These are phyloP conservation scores for Ctenosaura bakeri DNA, from an alignment of 2,797 vertebrate genomes.

Conservation along the genomic window DNA sequence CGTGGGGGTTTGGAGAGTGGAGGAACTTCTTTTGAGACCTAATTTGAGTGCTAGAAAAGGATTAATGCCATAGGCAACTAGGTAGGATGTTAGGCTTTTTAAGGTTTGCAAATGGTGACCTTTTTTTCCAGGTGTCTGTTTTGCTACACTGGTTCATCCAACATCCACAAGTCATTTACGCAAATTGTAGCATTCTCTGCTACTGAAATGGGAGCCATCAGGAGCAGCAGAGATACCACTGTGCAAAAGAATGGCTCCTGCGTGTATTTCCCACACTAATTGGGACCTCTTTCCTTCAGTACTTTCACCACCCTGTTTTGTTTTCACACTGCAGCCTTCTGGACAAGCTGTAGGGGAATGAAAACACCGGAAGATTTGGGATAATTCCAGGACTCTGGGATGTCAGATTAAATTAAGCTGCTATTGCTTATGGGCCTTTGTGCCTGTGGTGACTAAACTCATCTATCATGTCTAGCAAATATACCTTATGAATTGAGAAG, in stretches of 20 bases:
- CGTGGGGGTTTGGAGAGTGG: not conserved
- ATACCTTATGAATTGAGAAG: conserved; percentile 50
- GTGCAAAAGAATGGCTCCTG: not conserved
- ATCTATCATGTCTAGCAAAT: conserved; percentile 46
- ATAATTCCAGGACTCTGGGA: conserved; percentile 31
- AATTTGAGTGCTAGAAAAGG: not conserved
- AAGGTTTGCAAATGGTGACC: not conserved
- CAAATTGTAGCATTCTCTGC: not conserved
- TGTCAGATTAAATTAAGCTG: conserved; percentile 53
- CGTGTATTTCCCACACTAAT: not conserved
- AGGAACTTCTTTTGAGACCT: not conserved
- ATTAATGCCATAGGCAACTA: conserved; percentile 14
- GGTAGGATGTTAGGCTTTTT: not conserved
- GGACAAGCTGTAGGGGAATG: conserved; percentile 24
- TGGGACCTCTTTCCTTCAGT: not conserved
- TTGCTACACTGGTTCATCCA: not conserved
- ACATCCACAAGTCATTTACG: not conserved
- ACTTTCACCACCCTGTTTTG: not conserved
- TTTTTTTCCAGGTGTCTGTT: not conserved
- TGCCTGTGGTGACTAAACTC: conserved; percentile 40
- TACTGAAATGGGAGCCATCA: not conserved
- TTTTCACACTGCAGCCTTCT: conserved; percentile 2
- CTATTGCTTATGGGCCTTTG: conserved; percentile 33
- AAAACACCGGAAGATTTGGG: conserved; percentile 21
- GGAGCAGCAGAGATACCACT: not conserved